phyloP scores from a whole-genome alignment of 2,113 vertebrate species.

The Corvus moneduloides region DNA sequence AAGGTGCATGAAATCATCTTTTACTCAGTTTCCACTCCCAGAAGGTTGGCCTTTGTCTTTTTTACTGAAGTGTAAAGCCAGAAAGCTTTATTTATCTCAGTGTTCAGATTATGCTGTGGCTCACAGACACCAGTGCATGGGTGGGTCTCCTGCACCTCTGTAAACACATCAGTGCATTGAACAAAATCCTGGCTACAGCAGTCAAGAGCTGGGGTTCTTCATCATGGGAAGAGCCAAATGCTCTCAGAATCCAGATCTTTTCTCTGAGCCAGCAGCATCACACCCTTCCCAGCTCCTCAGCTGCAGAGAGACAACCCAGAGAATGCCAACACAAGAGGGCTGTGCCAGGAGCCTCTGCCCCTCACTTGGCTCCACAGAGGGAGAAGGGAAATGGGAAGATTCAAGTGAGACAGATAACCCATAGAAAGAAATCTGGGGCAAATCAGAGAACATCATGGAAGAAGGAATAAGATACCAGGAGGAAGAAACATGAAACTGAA shows the following conservation, averaged over 20 bases:
- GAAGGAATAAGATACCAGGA: background rate
- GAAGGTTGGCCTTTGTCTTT: background rate
- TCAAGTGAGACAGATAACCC: background rate
- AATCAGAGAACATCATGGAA: background rate
- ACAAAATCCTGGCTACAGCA: background rate
- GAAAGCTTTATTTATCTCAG: background rate
- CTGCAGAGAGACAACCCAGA: background rate
- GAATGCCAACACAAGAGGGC: fast-evolving
- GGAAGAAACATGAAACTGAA: background rate
- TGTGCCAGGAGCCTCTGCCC: background rate
- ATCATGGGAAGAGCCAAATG: background rate
- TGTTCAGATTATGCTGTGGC: background rate
- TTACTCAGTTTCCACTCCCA: background rate
- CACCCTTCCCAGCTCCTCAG: background rate
- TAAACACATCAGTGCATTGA: background rate
- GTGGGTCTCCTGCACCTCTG: background rate
- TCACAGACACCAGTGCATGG: background rate
- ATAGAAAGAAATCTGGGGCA: background rate
- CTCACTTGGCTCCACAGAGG: background rate
- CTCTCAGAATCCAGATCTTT: background rate
- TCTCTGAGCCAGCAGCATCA: background rate
- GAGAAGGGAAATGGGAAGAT: background rate
- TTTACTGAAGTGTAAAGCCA: background rate
- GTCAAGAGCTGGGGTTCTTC: background rate
- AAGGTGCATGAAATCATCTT: background rate